Percentiles rank a stretch among this genome's conserved stretches.
These are phyloP conservation scores for Rhinichthys osculus DNA, from an alignment of 2,797 vertebrate species.

Conservation along the genomic window DNA sequence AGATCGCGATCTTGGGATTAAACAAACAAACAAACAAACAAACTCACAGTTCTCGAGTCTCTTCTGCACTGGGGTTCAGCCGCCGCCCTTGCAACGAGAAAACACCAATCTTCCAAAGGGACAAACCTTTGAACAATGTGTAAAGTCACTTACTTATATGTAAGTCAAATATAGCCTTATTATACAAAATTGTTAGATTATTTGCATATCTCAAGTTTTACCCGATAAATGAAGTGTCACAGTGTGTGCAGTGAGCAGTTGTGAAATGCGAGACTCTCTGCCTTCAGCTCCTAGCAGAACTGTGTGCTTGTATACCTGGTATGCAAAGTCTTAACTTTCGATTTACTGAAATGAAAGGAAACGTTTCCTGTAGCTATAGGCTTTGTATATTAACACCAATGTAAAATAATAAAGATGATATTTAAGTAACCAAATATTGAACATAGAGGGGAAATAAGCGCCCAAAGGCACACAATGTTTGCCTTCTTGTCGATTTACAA, in stretches of 20 bases:
- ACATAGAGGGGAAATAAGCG: not conserved
- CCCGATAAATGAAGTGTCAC: too few relatives aligned
- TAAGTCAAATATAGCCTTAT: too few relatives aligned
- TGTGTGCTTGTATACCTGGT: too few relatives aligned
- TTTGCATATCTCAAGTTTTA: not conserved
- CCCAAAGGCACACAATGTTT: too few relatives aligned
- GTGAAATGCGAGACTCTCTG: not conserved
- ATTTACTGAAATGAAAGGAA: constrained; percentile 11
- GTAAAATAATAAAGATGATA: not conserved
- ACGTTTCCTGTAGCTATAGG: not conserved
- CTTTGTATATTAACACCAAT: not conserved
- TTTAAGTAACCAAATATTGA: not conserved
- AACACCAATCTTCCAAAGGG: not conserved
- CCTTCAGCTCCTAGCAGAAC: too few relatives aligned
- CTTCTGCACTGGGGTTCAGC: not conserved
- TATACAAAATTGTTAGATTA: not conserved
- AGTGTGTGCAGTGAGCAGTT: not conserved
- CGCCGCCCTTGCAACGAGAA: not conserved
- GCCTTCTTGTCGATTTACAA: not conserved
- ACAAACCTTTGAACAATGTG: not conserved
- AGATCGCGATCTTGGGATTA: not conserved
- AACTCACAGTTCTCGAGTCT: not conserved
- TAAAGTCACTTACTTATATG: too few relatives aligned
- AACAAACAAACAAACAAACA: not conserved
- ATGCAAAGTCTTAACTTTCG: too few relatives aligned